Conservation (phyloP, 2,797 vertebrate species). For the Melanotaenia nigrans region DNA sequence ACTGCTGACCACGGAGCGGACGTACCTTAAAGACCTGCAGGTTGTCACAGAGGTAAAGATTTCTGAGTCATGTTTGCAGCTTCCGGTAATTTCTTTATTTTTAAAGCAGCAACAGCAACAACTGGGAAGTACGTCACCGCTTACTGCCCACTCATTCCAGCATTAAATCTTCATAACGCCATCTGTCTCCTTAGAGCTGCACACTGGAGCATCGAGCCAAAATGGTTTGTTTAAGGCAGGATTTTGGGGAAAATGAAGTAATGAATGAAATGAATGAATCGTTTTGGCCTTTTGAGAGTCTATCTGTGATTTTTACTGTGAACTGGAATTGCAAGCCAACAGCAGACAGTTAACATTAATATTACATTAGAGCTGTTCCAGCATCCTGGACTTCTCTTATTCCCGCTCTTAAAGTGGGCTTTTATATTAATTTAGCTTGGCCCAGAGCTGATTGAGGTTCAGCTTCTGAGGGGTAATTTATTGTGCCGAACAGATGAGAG, state of each 20-base stretch:
- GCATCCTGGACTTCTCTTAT: background rate
- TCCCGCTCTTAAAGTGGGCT: conserved; percentile 7
- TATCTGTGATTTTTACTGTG: background rate
- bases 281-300: background rate
- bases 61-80: background rate
- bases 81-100: background rate
- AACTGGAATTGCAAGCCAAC: conserved; percentile 15
- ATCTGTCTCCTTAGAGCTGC: background rate
- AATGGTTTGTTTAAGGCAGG: background rate
- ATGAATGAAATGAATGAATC: too few species aligned
- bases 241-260: too few species aligned
- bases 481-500: background rate
- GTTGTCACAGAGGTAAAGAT: conserved; percentile 91
- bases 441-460: conserved; percentile 3
- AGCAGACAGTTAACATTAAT: conserved; percentile 10
- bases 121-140: background rate
- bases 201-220: too few species aligned
- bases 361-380: background rate
- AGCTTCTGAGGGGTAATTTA: conserved; percentile 12
- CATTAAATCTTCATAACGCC: background rate
- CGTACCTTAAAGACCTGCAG: conserved; percentile 96
- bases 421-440: conserved; percentile 33
- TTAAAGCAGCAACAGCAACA: background rate
- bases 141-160: background rate
- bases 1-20: conserved; percentile 92